phyloP scores from a whole-genome alignment of 2,113 vertebrate genomes.

The Otus sunia region DNA sequence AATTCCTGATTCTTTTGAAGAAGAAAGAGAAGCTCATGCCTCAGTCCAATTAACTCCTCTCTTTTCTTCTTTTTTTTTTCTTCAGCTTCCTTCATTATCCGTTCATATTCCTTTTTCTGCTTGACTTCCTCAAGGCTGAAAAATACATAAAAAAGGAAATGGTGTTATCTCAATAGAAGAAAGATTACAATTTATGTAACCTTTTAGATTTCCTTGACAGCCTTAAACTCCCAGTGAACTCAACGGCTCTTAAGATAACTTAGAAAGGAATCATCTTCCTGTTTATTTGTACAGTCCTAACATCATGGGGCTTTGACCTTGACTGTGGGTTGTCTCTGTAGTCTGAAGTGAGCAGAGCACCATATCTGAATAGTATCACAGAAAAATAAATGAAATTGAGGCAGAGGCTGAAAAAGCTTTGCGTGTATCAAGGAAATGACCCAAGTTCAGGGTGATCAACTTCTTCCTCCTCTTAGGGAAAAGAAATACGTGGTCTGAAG shows the following conservation, averaged over 20 bases:
- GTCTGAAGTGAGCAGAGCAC: neutral
- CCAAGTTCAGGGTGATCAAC: neutral
- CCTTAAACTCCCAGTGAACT: neutral
- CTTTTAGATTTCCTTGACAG: neutral
- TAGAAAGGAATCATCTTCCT: neutral
- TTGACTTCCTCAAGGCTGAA: slow-evolving; percentile 87
- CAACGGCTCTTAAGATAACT: neutral
- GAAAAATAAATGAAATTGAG: neutral
- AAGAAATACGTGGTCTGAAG: neutral
- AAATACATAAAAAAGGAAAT: slow-evolving; percentile 23
- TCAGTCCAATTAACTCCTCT: slow-evolving; percentile 73
- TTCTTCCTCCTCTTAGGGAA: neutral
- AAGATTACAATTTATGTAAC: neutral
- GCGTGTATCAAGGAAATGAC: neutral
- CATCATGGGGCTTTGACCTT: neutral
- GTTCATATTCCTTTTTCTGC: slow-evolving; percentile 82
- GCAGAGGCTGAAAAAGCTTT: neutral
- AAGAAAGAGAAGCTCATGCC: slow-evolving; percentile 72
- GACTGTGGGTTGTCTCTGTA: neutral
- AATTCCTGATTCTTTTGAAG: slow-evolving; percentile 78
- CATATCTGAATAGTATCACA: neutral
- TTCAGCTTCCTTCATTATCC: slow-evolving; percentile 78
- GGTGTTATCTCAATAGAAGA: neutral
- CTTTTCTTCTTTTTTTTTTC: slow-evolving; percentile 74
- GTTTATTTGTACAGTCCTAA: neutral